Conservation (phyloP, 2,113 vertebrate genomes). For the Mus pahari region DNA sequence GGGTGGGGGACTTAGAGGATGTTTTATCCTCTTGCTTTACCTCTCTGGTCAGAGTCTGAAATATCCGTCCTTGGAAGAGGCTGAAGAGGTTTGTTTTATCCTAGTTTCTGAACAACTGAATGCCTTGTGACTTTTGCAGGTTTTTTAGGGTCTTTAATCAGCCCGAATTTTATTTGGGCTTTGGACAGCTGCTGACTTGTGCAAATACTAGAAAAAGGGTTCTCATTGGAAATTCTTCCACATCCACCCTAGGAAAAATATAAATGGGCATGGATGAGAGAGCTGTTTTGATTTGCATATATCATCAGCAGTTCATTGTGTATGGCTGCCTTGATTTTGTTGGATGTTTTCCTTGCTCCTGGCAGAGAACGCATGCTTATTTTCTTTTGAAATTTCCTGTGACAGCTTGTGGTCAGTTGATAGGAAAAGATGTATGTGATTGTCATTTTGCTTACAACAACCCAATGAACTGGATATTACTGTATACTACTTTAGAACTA, state of each 20-base stretch:
- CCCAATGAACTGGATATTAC: neutral
- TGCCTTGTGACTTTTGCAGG: neutral
- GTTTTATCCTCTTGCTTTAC: neutral
- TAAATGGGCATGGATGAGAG: slow-evolving; percentile 37
- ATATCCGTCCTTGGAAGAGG: neutral
- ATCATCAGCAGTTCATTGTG: slow-evolving; percentile 40
- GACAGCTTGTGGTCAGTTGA: neutral
- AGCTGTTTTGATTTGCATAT: slow-evolving; percentile 46
- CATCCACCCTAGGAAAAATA: slow-evolving; percentile 39
- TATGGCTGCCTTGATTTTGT: neutral
- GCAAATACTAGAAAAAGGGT: neutral
- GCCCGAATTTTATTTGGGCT: slow-evolving; percentile 12
- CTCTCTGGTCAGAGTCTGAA: neutral
- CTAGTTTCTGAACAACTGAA: neutral
- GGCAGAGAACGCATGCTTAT: neutral
- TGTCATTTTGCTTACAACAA: neutral
- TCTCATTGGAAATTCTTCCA: slow-evolving; percentile 64
- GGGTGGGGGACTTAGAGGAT: neutral
- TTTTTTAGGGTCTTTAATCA: slow-evolving; percentile 31
- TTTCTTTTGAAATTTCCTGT: slow-evolving; percentile 62
- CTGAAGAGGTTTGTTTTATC: neutral
- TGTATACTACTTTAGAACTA: neutral
- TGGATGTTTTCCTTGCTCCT: neutral
- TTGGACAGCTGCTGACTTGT: slow-evolving; percentile 64
- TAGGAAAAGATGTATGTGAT: neutral